A percentile compares a stretch with the other conserved stretches of the same genome.
Conservation (phyloP, 2,113 vertebrate species). For the Odontophorus gujanensis region DNA sequence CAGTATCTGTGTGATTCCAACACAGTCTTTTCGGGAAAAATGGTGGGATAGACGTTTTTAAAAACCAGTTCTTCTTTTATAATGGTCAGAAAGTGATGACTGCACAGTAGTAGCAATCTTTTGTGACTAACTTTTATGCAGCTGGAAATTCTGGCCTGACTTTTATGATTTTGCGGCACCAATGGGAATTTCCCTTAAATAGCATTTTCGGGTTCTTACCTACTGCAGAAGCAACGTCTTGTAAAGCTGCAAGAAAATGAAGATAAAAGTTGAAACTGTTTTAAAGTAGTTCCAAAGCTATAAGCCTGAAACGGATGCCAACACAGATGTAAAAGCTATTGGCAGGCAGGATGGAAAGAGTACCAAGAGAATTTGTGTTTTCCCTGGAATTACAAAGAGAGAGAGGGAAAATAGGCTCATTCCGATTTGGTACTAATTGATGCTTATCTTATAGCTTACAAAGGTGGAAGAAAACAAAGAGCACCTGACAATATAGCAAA, state of each 20-base stretch:
- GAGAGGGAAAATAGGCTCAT: background rate
- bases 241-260: background rate
- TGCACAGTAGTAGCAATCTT: background rate
- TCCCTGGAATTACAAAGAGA: background rate
- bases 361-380: background rate
- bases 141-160: background rate
- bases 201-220: background rate
- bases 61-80: background rate
- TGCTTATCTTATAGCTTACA: background rate
- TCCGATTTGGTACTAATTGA: background rate
- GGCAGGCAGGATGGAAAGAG: background rate
- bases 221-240: background rate
- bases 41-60: background rate
- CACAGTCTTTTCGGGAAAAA: background rate
- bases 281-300: background rate
- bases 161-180: background rate
- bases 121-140: background rate
- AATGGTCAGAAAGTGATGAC: background rate
- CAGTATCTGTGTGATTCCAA: background rate
- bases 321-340: background rate
- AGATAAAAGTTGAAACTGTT: background rate
- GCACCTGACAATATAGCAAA: background rate
- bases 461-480: background rate
- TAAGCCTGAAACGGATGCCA: background rate
- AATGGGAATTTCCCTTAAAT: background rate